A percentile compares a stretch with the other conserved stretches of the same genome.
Conservation (phyloP, 2,797 vertebrate species). For the Ambastaia sidthimunki region DNA sequence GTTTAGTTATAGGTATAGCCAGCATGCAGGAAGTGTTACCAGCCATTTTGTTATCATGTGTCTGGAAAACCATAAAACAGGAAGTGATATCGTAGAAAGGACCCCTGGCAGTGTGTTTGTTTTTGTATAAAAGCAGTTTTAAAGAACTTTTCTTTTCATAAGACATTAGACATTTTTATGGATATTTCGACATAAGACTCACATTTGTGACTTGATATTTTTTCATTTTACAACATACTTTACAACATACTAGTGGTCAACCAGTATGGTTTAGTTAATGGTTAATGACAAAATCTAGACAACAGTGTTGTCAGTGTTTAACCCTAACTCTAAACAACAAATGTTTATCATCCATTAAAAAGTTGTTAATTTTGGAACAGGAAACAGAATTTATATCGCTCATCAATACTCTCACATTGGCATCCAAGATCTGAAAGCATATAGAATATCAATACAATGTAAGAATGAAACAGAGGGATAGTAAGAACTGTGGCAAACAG, state of each 20-base stretch:
- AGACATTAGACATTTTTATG: too few relatives aligned
- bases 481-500: background rate
- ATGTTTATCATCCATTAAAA: background rate
- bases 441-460: constrained; percentile 1
- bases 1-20: background rate
- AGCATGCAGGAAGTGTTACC: background rate
- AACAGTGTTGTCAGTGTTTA: background rate
- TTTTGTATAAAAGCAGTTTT: too few relatives aligned
- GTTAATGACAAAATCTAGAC: background rate
- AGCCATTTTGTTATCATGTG: background rate
- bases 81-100: background rate
- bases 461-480: background rate
- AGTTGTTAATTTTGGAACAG: background rate
- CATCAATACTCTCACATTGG: background rate
- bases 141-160: too few relatives aligned
- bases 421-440: background rate
- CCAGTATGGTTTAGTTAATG: background rate
- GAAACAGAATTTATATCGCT: background rate
- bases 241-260: background rate
- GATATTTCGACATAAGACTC: too few relatives aligned
- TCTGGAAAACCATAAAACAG: background rate
- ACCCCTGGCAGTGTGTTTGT: too few relatives aligned
- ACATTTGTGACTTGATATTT: too few relatives aligned
- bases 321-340: too few relatives aligned
- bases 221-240: background rate